phyloP scores from a whole-genome alignment of 2,888 invertebrate genomes.

The Dermolepida albohirtum region DNA sequence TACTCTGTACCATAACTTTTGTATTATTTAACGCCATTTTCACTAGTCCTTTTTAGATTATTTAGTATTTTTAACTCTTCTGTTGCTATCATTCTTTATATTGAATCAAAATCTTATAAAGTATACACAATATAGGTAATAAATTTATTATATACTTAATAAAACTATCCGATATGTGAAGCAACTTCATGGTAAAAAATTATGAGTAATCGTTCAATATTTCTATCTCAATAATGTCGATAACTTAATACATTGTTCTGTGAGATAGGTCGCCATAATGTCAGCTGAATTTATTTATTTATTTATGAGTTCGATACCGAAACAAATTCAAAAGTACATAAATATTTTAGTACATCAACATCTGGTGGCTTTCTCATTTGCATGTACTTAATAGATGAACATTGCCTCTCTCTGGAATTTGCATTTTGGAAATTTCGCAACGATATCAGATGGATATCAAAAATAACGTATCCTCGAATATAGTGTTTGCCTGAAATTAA shows the following conservation, averaged over 20 bases:
- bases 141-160: too few species aligned
- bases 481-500: conserved; percentile 5
- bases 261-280: conserved; percentile 25
- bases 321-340: conserved; percentile 18
- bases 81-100: too few species aligned
- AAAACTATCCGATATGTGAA: too few species aligned
- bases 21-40: too few species aligned
- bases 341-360: conserved; percentile 26
- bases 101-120: too few species aligned
- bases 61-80: too few species aligned
- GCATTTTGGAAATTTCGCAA: conserved; percentile 10
- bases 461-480: not conserved
- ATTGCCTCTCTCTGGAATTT: conserved; percentile 5
- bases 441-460: not conserved
- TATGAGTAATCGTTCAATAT: not conserved
- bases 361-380: conserved; percentile 15
- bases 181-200: too few species aligned
- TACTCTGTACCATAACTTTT: too few species aligned
- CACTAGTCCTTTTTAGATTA: too few species aligned
- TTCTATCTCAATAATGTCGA: not conserved
- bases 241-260: conserved; percentile 22
- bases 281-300: conserved; percentile 21
- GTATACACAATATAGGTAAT: too few species aligned
- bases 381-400: conserved; percentile 1
- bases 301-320: conserved; percentile 2